Base-by-base conservation (phyloP, 2,888 invertebrate genomes). In the Coenonympha arcania region DNA sequence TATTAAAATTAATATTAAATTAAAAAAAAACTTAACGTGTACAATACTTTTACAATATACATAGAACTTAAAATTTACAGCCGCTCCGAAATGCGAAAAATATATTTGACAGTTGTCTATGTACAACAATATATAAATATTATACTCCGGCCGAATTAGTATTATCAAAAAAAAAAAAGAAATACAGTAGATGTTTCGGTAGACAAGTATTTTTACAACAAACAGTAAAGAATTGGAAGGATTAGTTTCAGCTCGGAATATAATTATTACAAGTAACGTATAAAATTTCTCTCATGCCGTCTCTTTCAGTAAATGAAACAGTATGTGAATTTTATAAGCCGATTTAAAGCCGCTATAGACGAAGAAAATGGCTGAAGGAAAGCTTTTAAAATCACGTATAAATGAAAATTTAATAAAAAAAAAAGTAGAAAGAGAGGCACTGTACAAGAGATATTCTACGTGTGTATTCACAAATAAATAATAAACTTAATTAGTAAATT, bases 401-500 rank as follows among this genome's bases (percentile, higher is more conserved):
- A n/a, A n/a, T n/a, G n/a, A n/a, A 26, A 26, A 26, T 26, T 9
- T 8, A 5, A 9, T 3, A 19, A 20, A 36, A 19, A 2, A 18
- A 18, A 36, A 1, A 2, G 11, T 19, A 5, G 24, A 39, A 39
- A 39, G 24, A 24, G 24, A 24, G 15, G 24, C 24, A 39, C 24
- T 39, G 15, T 9, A 13, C 39, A 15, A 39, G 39, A 39, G 24
- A 24, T 13, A 42, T 13, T 30, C 48, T 52, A 45, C 20, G 24
- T 28, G n/a, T 13, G 9, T 13, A 13, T 33, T 2, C 4, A 39
- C 9, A 24, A 39, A 39, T 39, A 39, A 39, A 39, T 39, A 39
- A 24, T 39, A 24, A 22, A 30, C 22, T 22, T 13, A 39, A 15
- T 39, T 13, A 39, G 26, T 20, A 36, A 59, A 56, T 65, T 66